Conservation (phyloP, 2,113 vertebrate species). For the Ceratotherium simum region DNA sequence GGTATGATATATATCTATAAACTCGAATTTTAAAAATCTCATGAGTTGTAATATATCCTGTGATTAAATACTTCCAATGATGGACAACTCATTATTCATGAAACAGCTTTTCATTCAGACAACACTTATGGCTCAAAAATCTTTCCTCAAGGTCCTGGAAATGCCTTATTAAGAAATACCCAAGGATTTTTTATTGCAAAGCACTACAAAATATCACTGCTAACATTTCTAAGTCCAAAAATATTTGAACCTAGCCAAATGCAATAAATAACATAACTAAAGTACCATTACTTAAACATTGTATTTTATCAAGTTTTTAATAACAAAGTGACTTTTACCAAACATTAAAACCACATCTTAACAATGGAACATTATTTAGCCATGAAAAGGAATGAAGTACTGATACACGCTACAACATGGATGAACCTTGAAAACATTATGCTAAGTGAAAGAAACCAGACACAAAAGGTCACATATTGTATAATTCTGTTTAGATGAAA, state of each 20-base stretch:
- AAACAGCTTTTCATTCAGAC: neutral
- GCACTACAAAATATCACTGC: neutral
- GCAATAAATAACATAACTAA: neutral
- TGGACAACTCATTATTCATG: neutral
- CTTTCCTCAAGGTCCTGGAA: neutral
- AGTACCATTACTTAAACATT: neutral
- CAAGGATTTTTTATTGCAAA: neutral
- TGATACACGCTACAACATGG: neutral
- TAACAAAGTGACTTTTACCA: neutral
- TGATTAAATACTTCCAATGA: neutral
- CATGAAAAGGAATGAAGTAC: neutral
- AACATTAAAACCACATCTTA: neutral
- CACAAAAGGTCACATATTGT: neutral
- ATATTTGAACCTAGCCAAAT: neutral
- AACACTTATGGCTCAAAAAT: neutral
- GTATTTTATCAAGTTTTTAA: neutral
- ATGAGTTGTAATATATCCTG: neutral
- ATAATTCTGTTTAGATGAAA: neutral
- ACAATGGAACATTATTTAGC: neutral
- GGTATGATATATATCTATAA: neutral
- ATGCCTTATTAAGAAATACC: neutral
- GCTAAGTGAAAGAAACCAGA: neutral
- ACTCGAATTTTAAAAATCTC: neutral
- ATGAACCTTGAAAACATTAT: neutral
- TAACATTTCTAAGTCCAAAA: neutral